Base-by-base conservation (phyloP, 2,797 vertebrate species). In the Schizopygopsis malacanthus region DNA sequence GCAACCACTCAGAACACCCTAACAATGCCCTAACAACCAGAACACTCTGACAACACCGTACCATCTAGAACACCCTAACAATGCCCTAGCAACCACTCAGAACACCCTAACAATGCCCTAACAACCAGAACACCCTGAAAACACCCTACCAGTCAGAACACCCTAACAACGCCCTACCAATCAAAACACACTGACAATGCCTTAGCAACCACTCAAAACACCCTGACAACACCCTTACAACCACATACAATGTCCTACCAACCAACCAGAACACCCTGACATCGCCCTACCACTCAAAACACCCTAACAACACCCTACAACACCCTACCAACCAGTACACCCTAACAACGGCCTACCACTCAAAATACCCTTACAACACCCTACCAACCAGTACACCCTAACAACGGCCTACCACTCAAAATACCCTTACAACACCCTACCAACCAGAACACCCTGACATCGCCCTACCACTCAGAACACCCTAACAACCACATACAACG, bases 21-120 rank as follows among this genome's bases (percentile, higher is more conserved):
- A 0, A 16, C 6, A 25, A 25, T 0, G 1, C 12, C 22, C 50
- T 18, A 9, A 28, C 28, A 65, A 0, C 13, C 8, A 39, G 1
- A 22, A 12, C 4, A 43, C 10, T 3, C 8, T 20, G 8, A 10
- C 33, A 39, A 69, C 8, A 0, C 28, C 28, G 25, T 28, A 28
- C 25, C 25, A 28, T 1, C 54, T 28, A 33, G n/a, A 28, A 7
- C 2, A 65, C 4, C 22, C 22, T 45, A 11, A 8, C 3, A 72
- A n/a, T 6, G 6, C 22, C 3, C 22, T 7, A 25, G 0, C 6
- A 72, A 45, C 6, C 6, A 71, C 20, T 43, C 4, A 4, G 6
- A 72, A 16, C 6, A 72, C 6, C 12, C 22, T 47, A 0, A 16
- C 6, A 25, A 25, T 0, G 1, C 12, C 22, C 50, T 18, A 9